phyloP scores from a whole-genome alignment of 2,113 vertebrate genomes.

The Silurus meridionalis region DNA sequence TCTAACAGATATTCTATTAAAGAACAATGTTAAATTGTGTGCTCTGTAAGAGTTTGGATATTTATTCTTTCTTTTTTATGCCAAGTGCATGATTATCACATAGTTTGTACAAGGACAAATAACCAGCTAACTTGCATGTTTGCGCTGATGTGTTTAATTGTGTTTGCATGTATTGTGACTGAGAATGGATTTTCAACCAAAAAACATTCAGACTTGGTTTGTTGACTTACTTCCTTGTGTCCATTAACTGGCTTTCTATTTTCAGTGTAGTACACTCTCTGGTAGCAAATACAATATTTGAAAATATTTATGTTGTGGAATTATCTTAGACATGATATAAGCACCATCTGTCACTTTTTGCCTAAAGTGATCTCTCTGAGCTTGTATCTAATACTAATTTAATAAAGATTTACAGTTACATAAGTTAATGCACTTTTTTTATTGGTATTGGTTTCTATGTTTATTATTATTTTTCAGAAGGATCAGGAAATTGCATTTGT shows the following conservation, averaged over 20 bases:
- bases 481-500: slow-evolving; percentile 79
- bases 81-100: background rate
- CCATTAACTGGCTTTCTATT: background rate
- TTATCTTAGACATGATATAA: background rate
- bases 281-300: background rate
- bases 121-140: background rate
- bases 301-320: background rate
- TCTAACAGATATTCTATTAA: background rate
- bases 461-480: slow-evolving; percentile 68
- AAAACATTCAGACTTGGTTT: background rate
- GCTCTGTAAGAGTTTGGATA: background rate
- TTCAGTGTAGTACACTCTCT: too few species aligned
- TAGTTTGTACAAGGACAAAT: background rate
- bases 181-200: background rate
- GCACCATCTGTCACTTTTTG: background rate
- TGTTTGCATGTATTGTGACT: background rate
- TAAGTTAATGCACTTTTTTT: background rate
- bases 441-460: background rate
- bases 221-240: background rate
- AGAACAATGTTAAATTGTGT: background rate
- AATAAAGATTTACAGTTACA: background rate
- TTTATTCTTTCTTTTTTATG: background rate
- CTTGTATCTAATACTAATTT: background rate
- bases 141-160: background rate
- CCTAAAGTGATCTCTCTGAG: background rate